Conservation (phyloP, 1,140 invertebrate species). For the Dryas iulia region DNA sequence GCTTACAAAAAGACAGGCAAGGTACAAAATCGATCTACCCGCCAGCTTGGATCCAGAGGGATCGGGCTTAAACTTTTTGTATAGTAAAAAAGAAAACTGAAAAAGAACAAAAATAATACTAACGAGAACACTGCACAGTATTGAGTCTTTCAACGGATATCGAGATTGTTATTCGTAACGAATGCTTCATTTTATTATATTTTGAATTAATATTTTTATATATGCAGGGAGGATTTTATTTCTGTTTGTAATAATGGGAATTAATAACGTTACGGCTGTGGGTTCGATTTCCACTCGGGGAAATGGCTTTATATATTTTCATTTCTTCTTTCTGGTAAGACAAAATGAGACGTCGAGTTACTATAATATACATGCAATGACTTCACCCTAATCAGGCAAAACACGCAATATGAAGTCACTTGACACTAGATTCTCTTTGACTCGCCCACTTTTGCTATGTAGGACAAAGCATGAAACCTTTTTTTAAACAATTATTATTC, state of each 20-base stretch:
- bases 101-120: constrained; percentile 3
- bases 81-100: background rate
- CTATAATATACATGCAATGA: too few relatives aligned
- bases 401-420: too few relatives aligned
- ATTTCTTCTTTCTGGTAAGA: too few relatives aligned
- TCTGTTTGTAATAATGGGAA: background rate
- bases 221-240: background rate
- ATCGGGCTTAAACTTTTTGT: constrained; percentile 7
- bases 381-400: too few relatives aligned
- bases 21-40: constrained; percentile 2
- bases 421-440: too few relatives aligned
- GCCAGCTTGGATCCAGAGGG: background rate
- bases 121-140: constrained; percentile 12
- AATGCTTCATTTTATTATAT: background rate
- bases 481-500: too few relatives aligned
- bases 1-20: background rate
- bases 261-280: too few relatives aligned
- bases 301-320: too few relatives aligned
- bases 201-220: background rate
- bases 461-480: too few relatives aligned
- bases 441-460: too few relatives aligned
- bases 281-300: too few relatives aligned
- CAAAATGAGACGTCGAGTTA: too few relatives aligned
- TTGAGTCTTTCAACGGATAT: constrained; percentile 12
- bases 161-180: background rate